Conservation (phyloP, 1,140 invertebrate genomes). For the Caenorhabditis tropicalis region DNA sequence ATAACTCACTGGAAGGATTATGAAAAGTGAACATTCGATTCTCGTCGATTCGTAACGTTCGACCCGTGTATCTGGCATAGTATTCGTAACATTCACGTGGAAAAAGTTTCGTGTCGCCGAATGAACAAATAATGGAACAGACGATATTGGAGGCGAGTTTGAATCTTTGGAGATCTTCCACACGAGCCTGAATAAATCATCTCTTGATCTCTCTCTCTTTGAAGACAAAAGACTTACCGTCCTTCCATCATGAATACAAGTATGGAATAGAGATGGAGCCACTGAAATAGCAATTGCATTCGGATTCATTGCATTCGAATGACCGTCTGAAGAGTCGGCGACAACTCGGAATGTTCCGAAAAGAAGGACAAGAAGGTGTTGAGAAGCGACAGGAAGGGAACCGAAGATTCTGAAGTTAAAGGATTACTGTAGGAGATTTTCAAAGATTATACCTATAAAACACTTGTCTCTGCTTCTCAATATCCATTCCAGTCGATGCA, state of each 20-base stretch:
- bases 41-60: constrained; percentile 87
- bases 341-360: constrained; percentile 97
- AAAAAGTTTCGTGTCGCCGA: constrained; percentile 91
- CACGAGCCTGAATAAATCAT: constrained; percentile 88
- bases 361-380: constrained; percentile 88
- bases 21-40: constrained; percentile 93
- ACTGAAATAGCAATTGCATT: constrained; percentile 91
- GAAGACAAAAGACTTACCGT: constrained; percentile 70
- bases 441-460: constrained; percentile 90
- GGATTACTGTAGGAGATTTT: no score
- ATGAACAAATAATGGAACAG: constrained; percentile 94
- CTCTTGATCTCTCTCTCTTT: background rate
- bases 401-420: constrained; percentile 81
- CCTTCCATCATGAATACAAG: constrained; percentile 85
- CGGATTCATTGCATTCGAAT: constrained; percentile 90
- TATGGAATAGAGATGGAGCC: constrained; percentile 96
- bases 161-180: constrained; percentile 91
- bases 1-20: constrained; percentile 81
- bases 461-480: constrained; percentile 84
- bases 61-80: constrained; percentile 91
- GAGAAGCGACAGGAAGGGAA: constrained; percentile 86
- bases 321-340: constrained; percentile 86
- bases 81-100: constrained; percentile 95
- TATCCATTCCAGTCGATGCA: constrained; percentile 76
- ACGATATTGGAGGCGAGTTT: constrained; percentile 92